Evolutionary conservation across 2,888 invertebrate genomes (phyloP), one percentile per base, ranked within the genome.

Genomic region (Margaritifera margaritifera): DNA sequence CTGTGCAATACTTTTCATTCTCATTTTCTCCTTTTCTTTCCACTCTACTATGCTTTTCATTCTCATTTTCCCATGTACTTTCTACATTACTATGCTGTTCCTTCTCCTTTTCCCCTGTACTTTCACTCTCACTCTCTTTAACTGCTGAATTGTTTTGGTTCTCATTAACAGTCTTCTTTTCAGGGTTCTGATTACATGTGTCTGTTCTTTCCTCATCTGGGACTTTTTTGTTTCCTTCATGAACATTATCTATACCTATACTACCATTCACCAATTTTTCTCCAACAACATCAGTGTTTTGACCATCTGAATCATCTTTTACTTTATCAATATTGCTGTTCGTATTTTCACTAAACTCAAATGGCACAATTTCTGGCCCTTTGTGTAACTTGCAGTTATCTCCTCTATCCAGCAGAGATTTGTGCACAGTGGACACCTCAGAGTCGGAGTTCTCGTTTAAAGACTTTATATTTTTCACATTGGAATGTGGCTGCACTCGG

Each of bases 201-300:
- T 66, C 67, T 53, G 74, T 69, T 56, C 73, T 71, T 66, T 58
- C 50, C 27, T 61, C 25, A 5, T 53, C 59, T 22, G 59, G 4
- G 20, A 6, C 27, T 58, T 27, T 58, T 58, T 8, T 58, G 4
- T 27, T 58, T 20, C 27, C 1, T 15, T 59, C 42, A 42, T 22
- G 20, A n/a, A 59, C 19, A 11, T 15, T 52, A 4, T 50, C 22
- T 8, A 51, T 50, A 27, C 24, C 22, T 6, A 19, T n/a, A 8
- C 19, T 22, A 24, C 61, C 61, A 50, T 61, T 61, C 61, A 51
- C 24, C 6, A 52, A 61, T 20, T 24, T 8, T 18, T 15, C 11
- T 61, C 42, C 51, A 50, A 4, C 24, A 50, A 4, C 24, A 50
- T 61, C 51, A 15, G 50, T 52, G 4, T 24, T n/a, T 42, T 31